Percentiles rank a stretch among this genome's conserved stretches.
phyloP scores from a whole-genome alignment of 1,140 invertebrate genomes.

The Diploscapter pachys region DNA sequence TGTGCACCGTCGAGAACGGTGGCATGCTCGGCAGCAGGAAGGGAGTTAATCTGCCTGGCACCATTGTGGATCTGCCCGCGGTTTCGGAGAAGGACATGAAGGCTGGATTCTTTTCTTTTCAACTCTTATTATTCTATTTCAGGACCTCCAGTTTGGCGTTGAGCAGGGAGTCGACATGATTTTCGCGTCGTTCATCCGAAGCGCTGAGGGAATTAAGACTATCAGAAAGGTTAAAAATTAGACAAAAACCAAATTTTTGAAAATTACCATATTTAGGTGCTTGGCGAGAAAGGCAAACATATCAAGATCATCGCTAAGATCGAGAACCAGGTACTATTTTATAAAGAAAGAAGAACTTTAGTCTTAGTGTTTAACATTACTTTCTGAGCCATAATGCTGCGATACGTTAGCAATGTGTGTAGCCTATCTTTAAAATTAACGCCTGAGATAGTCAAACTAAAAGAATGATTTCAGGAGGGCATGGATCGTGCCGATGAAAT shows the following conservation, averaged over 20 bases:
- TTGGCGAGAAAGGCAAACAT: conserved; percentile 81
- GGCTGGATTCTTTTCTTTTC: neutral
- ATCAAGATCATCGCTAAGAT: conserved; percentile 63
- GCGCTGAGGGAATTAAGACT: conserved; percentile 80
- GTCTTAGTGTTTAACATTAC: too few species aligned
- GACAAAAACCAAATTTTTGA: neutral
- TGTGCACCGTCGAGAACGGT: conserved; percentile 90
- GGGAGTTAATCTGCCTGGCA: conserved; percentile 92
- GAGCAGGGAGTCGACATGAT: conserved; percentile 89
- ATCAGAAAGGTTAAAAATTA: conserved; percentile 68
- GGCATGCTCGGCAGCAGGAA: conserved; percentile 92
- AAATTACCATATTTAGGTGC: conserved; percentile 62
- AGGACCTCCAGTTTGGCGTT: conserved; percentile 86
- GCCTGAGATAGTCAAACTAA: too few species aligned
- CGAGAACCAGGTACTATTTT: conserved; percentile 57
- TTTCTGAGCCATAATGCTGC: too few species aligned
- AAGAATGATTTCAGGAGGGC: conserved; percentile 46
- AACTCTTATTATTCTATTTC: neutral
- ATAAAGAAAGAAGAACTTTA: too few species aligned
- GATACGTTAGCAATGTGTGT: too few species aligned
- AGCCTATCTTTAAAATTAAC: too few species aligned
- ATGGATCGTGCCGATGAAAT: conserved; percentile 61
- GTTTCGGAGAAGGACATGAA: conserved; percentile 96
- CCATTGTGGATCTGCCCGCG: conserved; percentile 91
- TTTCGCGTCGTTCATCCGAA: conserved; percentile 96